A percentile compares a stretch with the other conserved stretches of the same genome.
These are phyloP conservation scores for Calephelis virginiensis DNA, from an alignment of 1,140 invertebrate species.

Conservation along the genomic window DNA sequence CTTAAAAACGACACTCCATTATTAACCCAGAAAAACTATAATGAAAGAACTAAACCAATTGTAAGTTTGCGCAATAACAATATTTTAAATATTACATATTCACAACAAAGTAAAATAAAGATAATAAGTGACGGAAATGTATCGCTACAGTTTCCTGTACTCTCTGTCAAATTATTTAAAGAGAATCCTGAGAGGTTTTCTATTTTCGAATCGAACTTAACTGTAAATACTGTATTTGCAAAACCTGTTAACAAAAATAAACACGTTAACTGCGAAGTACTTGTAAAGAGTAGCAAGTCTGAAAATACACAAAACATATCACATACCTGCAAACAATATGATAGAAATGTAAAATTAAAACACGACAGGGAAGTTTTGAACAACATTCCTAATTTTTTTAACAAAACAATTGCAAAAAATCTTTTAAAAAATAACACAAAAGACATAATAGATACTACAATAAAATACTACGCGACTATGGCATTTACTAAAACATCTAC, in stretches of 20 bases:
- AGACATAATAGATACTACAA: no score
- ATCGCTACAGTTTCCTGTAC: background rate
- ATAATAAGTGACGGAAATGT: background rate
- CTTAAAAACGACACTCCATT: no score
- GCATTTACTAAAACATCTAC: no score
- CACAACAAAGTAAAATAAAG: background rate
- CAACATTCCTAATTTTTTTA: no score
- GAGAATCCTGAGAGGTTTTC: background rate
- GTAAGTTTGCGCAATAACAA: background rate
- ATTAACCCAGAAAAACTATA: no score
- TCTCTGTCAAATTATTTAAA: background rate
- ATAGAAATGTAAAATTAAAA: no score
- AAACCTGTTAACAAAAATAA: background rate
- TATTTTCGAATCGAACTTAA: slow-evolving; percentile 5
- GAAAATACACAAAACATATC: background rate
- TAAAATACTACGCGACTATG: no score
- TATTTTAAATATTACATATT: background rate
- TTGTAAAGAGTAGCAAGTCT: background rate
- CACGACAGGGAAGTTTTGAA: no score
- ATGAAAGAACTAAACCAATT: background rate
- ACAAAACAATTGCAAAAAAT: no score
- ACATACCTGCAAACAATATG: no score
- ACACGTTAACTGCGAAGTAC: background rate
- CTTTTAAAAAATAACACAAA: no score
- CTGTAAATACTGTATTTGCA: background rate